Evolutionary conservation across 2,113 vertebrate species (phyloP), one percentile per base, ranked within the genome.

Genomic region (Blennius ocellaris): DNA sequence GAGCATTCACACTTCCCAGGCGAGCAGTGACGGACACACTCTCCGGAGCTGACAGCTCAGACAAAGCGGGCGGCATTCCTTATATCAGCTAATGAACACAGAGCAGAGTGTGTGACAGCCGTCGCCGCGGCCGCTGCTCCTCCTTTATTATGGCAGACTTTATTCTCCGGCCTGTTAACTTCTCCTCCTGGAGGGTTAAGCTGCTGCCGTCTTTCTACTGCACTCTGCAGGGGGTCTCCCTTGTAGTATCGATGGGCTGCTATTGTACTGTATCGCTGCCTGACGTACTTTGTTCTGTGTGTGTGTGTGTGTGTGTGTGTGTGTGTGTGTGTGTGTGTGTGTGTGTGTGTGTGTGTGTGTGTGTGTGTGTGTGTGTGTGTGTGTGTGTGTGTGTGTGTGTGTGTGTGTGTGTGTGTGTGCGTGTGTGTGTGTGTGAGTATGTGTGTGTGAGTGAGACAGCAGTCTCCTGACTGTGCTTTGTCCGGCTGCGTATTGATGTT

Each of bases 31-130:
- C 6, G 56, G 83, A 87, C 53, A 6, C 50, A 73, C 85, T 84
- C 82, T 85, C 51, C 40, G 56, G 21, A 48, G 72, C 50, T 71
- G 88, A 90, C 83, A 84, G 73, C 55, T 63, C 47, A 81, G 59
- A 88, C 82, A 87, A 87, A 84, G 70, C 71, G 57, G 45, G 16
- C 53, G 9, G 41, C 73, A 85, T 89, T 84, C 73, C 82, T 53
- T 54, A 63, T 65, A 61, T 69, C 49, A 40, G 69, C 51, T 55
- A 62, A 64, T 65, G 40, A 84, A 73, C 57, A 56, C 57, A 52
- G 49, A 40, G 41, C 61, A 37, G 2, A 30, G 11, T 54, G 64
- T 53, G 1, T 16, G 58, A 3, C 38, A 17, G 48, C n/a, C 11
- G 5, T 17, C 21, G 37, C 7, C 48, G 14, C 38, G 16, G 48